Evolutionary conservation across 2,888 invertebrate genomes (phyloP).

Genomic region (Orchesellides sinensis): DNA sequence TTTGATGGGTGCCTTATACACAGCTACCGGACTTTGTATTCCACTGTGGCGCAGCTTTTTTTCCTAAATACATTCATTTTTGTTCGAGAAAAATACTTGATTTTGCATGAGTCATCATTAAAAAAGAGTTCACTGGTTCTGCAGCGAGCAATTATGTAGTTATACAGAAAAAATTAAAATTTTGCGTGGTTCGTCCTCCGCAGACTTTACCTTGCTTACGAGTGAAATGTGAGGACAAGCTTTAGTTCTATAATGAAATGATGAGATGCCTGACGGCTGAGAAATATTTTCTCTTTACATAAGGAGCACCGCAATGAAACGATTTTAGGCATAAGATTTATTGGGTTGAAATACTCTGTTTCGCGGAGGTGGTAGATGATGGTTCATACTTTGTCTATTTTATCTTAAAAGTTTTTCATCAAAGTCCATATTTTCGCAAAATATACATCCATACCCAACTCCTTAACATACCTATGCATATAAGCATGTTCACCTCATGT

Average conservation of each 20-base stretch:
- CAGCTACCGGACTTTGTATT: too few relatives aligned
- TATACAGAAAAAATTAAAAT: background rate
- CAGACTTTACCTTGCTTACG: background rate
- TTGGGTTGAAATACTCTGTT: constrained; percentile 9
- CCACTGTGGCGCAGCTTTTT: too few relatives aligned
- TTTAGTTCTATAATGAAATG: constrained; percentile 4
- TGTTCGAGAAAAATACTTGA: too few relatives aligned
- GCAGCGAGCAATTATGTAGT: background rate
- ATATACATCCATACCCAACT: background rate
- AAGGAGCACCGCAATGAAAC: background rate
- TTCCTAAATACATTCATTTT: too few relatives aligned
- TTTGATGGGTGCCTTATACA: too few relatives aligned
- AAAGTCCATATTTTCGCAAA: background rate
- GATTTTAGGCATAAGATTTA: constrained; percentile 3
- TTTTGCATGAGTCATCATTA: too few relatives aligned
- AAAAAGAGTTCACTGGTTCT: constrained; percentile 12
- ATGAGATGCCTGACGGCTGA: too few relatives aligned
- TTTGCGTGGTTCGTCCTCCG: constrained; percentile 10
- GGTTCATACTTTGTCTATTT: background rate
- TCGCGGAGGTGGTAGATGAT: constrained; percentile 15
- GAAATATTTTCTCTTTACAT: background rate
- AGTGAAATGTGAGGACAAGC: background rate
- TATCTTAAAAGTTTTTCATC: background rate
- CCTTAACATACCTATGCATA: background rate
- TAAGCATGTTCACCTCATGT: too few relatives aligned